phyloP scores from a whole-genome alignment of 1,140 invertebrate species.

The Trachymyrmex septentrionalis region DNA sequence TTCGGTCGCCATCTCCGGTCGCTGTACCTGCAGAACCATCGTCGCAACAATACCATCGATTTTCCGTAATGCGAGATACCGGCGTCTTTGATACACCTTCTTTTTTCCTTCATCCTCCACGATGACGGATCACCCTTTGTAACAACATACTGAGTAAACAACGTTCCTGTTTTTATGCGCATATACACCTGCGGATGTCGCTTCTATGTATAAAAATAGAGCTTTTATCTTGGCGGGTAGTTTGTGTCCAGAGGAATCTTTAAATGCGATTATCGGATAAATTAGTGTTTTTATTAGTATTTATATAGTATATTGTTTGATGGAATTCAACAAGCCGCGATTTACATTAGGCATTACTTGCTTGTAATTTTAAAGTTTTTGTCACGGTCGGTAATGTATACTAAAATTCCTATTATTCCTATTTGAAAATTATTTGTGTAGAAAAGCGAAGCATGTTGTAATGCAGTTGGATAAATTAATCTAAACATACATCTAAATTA shows the following conservation, averaged over 20 bases:
- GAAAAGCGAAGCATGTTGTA: background rate
- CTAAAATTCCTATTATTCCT: constrained; percentile 25
- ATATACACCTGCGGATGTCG: constrained; percentile 34
- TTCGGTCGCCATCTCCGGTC: constrained; percentile 20
- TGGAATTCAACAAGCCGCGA: constrained; percentile 1
- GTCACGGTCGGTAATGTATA: background rate
- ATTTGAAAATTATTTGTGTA: constrained; percentile 17
- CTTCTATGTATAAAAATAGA: constrained; percentile 38
- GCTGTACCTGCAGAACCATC: constrained; percentile 21
- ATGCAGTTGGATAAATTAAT: constrained; percentile 47
- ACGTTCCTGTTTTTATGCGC: constrained; percentile 57
- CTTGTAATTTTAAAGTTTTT: background rate
- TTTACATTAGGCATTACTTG: background rate
- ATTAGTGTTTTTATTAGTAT: constrained; percentile 12
- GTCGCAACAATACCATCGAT: constrained; percentile 52
- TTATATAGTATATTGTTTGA: background rate
- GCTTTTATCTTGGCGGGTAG: constrained; percentile 44
- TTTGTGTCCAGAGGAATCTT: constrained; percentile 23
- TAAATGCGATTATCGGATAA: constrained; percentile 49
- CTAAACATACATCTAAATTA: constrained; percentile 47
- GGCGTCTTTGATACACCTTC: constrained; percentile 57
- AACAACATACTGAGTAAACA: constrained; percentile 61
- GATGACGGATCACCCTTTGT: constrained; percentile 63
- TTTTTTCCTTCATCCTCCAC: constrained; percentile 57
- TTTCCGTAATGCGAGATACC: constrained; percentile 54